Evolutionary conservation across 2,888 invertebrate species (phyloP).

Genomic region (Caenorhabditis doughertyi): DNA sequence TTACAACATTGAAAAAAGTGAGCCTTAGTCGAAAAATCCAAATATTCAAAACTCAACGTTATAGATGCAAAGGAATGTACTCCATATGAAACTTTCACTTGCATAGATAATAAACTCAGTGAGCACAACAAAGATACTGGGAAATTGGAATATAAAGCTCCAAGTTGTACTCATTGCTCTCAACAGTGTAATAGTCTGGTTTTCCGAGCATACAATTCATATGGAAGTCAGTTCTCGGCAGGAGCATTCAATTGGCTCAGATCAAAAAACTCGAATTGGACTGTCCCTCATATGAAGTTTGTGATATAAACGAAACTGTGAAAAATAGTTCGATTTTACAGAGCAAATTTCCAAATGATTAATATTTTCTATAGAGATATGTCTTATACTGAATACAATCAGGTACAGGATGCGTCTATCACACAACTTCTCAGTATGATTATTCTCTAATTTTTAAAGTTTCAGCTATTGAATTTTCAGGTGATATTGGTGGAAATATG

Average conservation of each 20-base stretch:
- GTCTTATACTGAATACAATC: slow-evolving; percentile 78
- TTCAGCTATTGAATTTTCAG: slow-evolving; percentile 47
- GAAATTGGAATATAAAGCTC: slow-evolving; percentile 11
- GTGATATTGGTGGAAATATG: slow-evolving; percentile 82
- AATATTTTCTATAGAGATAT: slow-evolving; percentile 78
- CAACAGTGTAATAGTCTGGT: slow-evolving; percentile 68
- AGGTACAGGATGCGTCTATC: slow-evolving; percentile 74
- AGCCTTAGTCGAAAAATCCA: neutral
- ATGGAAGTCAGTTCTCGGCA: slow-evolving; percentile 73
- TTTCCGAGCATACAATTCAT: slow-evolving; percentile 79
- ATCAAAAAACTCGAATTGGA: slow-evolving; percentile 64
- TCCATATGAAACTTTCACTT: slow-evolving; percentile 64
- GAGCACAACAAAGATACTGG: slow-evolving; percentile 30
- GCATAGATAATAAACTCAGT: slow-evolving; percentile 60
- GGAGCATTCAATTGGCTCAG: slow-evolving; percentile 73
- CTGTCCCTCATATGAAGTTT: slow-evolving; percentile 66
- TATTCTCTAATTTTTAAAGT: neutral
- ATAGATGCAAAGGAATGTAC: slow-evolving; percentile 64
- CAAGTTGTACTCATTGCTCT: slow-evolving; percentile 27
- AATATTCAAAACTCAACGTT: neutral
- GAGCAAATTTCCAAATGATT: slow-evolving; percentile 73
- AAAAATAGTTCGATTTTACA: slow-evolving; percentile 27
- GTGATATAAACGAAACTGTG: too few relatives aligned
- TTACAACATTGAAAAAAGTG: slow-evolving; percentile 70
- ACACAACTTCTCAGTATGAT: slow-evolving; percentile 69